Base-by-base conservation (phyloP, 2,888 invertebrate species). In the Hermaeophaga mercurialis region DNA sequence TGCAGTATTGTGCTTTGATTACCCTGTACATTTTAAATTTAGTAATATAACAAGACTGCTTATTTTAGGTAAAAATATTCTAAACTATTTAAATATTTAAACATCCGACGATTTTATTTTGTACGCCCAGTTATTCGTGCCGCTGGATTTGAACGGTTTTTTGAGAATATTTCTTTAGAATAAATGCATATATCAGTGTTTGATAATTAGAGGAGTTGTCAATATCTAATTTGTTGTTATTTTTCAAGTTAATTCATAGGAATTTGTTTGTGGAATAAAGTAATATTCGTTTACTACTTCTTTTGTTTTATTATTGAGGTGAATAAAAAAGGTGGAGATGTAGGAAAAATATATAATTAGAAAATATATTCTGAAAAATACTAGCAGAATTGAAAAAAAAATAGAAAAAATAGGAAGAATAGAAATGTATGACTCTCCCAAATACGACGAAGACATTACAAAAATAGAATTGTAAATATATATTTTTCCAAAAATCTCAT, bases 171-270 rank as follows among this genome's bases (percentile, higher is more conserved):
- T 33, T 22, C 43, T 31, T 52, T 52, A 56, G 43, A 26, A 52
- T 52, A 45, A 50, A 28, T 53, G 18, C 53, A 58, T 58, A 50
- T 54, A 58, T 58, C 54, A 54, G 49, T 44, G 48, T 57, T 49
- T 53, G 43, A 44, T 54, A 58, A 49, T 50, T 57, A 54, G 56
- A 49, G 48, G 49, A 53, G 52, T 57, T 60, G 56, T 57, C 54
- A 39, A 52, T 43, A 43, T 54, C 53, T 59, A 31, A 59, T 59
- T 63, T 64, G 66, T 66, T 65, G 63, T 61, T 63, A 62, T 66
- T 61, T 56, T 59, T 63, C 58, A 61, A 64, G 62, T 62, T 65
- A 62, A 59, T 65, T 64, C 58, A 63, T 66, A 64, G 57, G 53
- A 61, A 45, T 43, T 60, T 66, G 64, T 66, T 66, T 64, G 66